Percentiles rank a stretch among this genome's conserved stretches.
Evolutionary conservation across 2,113 vertebrate genomes (phyloP).

Genomic region (Gobio gobio): DNA sequence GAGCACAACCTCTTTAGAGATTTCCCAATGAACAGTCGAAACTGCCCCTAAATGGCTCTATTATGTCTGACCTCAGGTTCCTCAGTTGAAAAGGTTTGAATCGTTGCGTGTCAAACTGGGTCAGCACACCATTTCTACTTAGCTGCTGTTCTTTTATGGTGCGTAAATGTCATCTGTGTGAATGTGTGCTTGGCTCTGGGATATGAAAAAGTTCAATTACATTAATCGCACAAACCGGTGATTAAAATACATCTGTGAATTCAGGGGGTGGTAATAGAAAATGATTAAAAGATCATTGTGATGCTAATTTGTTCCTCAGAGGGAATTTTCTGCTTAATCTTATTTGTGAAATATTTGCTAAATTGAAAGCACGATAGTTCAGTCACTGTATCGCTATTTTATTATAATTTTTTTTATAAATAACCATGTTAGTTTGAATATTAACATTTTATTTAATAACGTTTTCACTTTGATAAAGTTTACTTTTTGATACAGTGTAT

Average conservation of each 20-base stretch:
- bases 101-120: slow-evolving; percentile 27
- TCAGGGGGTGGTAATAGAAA: slow-evolving; percentile 30
- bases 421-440: neutral
- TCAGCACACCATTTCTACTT: neutral
- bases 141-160: neutral
- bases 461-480: neutral
- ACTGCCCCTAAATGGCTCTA: slow-evolving; percentile 22
- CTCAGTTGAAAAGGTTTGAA: slow-evolving; percentile 7
- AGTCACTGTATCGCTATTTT: neutral
- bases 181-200: neutral
- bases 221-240: slow-evolving; percentile 18
- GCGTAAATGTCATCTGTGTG: slow-evolving; percentile 8
- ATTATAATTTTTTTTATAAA: neutral
- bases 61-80: slow-evolving; percentile 27
- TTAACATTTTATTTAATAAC: neutral
- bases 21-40: slow-evolving; percentile 24
- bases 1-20: slow-evolving; percentile 9
- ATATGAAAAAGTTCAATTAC: slow-evolving; percentile 44
- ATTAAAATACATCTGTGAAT: slow-evolving; percentile 38
- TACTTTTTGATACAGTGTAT: neutral
- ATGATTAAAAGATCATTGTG: slow-evolving; percentile 36
- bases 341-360: slow-evolving; percentile 29
- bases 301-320: slow-evolving; percentile 45
- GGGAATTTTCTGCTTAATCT: slow-evolving; percentile 20
- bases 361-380: neutral